Base-by-base conservation (phyloP, 1,140 invertebrate species). In the Stegodyphus dumicola region DNA sequence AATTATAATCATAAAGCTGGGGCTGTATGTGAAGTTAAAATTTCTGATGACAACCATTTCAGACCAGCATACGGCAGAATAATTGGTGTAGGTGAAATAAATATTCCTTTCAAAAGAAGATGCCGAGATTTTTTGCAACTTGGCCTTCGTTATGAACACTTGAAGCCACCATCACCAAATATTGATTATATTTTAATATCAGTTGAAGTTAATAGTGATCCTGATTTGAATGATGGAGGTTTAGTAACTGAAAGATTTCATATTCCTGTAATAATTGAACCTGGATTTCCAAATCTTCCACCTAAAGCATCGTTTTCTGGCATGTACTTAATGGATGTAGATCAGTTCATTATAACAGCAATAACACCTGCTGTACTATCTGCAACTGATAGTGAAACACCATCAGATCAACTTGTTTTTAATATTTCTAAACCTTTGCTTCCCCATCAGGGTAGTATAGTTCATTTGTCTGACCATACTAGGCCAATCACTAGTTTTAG, bases 241-340 rank as follows among this genome's bases (percentile, higher is more conserved):
- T 65, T 83, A 17, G 60, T 85, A n/a, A 48, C 76, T 17, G 86
- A 87, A 48, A 85, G 86, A 80, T 77, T 73, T 49, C 76, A 84
- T 52, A 67, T 87, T 52, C 74, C 81, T 17, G 80, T 87, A 10
- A 51, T 77, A 60, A 87, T 87, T 52, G 69, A 79, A 64, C 80
- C 86, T 67, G 86, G 80, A 9, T 87, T 87, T 85, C 86, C 86
- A 13, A 87, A 87, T 53, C 66, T 87, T 33, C 80, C 75, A 56
- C 86, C 86, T 15, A 87, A 85, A 69, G 80, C 86, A n/a, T 87
- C 86, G 9, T 87, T 87, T 85, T 84, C 81, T 60, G 74, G 86
- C 52, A 84, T 78, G 76, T 87, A 81, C 52, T 65, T 87, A 33
- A 85, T 87, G 81, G 86, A 84, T 78, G 86, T 87, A 17, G 75